Percentiles rank a stretch among this genome's conserved stretches.
Evolutionary conservation across 2,113 vertebrate genomes (phyloP).

Genomic region (Erinaceus europaeus): DNA sequence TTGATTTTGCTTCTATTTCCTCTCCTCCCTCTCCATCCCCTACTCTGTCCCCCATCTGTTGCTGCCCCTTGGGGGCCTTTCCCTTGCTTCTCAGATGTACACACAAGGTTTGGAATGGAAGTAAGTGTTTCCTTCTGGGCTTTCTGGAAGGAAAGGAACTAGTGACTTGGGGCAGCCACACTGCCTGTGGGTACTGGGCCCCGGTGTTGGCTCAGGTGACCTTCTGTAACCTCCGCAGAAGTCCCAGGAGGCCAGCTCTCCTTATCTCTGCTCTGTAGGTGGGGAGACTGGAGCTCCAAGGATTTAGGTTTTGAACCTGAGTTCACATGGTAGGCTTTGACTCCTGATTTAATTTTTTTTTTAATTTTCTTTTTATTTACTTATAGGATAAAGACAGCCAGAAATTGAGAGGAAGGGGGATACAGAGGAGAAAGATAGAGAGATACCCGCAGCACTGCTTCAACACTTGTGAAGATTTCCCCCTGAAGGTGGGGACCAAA

Average conservation of each 20-base stretch:
- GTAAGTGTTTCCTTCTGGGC: neutral
- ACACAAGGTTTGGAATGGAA: neutral
- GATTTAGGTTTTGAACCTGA: neutral
- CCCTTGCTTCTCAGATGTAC: conserved; percentile 10
- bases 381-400: neutral
- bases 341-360: neutral
- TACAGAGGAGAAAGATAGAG: too few relatives aligned
- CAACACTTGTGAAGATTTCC: too few relatives aligned
- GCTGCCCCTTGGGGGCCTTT: neutral
- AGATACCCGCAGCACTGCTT: neutral
- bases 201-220: neutral
- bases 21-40: conserved; percentile 6
- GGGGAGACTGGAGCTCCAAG: neutral
- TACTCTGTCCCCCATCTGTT: neutral
- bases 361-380: neutral
- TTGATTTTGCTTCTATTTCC: conserved; percentile 51
- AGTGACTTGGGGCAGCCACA: neutral
- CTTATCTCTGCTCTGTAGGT: neutral
- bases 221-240: neutral
- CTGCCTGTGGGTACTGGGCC: neutral
- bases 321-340: neutral
- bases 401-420: too few relatives aligned
- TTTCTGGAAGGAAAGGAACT: neutral
- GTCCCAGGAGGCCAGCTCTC: rapidly evolving
- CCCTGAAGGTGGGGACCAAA: neutral